Evolutionary conservation across 2,797 vertebrate species (phyloP).

Genomic region (Sarcoramphus papa): DNA sequence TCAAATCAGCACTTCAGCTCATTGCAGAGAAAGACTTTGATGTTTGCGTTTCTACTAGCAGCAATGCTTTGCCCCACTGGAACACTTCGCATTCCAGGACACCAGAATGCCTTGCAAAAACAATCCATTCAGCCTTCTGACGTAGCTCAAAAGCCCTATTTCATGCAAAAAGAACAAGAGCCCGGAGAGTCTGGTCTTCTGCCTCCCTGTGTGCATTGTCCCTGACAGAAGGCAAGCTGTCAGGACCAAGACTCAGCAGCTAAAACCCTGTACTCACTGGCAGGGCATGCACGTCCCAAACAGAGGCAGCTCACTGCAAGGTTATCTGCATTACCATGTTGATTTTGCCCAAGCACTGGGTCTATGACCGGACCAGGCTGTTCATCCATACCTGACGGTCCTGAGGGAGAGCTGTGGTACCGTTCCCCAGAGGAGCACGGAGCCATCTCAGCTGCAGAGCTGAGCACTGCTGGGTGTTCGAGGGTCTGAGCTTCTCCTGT

Average conservation of each 20-base stretch:
- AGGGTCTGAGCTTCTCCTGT: neutral
- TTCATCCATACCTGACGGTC: neutral
- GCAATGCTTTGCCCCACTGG: neutral
- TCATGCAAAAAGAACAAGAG: neutral
- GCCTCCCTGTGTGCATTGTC: neutral
- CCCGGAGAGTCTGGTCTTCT: neutral
- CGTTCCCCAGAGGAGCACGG: neutral
- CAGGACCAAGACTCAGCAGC: neutral
- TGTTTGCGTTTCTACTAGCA: neutral
- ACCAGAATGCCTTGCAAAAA: neutral
- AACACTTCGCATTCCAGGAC: neutral
- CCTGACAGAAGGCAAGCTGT: neutral
- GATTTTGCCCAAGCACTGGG: neutral
- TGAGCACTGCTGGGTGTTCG: accelerated
- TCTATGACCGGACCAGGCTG: neutral
- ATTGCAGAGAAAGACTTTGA: neutral
- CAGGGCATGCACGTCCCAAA: neutral
- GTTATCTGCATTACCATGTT: neutral
- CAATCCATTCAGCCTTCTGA: neutral
- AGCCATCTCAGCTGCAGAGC: neutral
- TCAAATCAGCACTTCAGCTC: neutral
- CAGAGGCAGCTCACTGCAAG: neutral
- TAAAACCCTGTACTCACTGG: neutral
- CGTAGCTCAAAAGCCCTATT: neutral
- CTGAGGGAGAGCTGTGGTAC: neutral